Evolutionary conservation across 2,888 invertebrate genomes (phyloP).

Genomic region (Harpagoxenus sublaevis): DNA sequence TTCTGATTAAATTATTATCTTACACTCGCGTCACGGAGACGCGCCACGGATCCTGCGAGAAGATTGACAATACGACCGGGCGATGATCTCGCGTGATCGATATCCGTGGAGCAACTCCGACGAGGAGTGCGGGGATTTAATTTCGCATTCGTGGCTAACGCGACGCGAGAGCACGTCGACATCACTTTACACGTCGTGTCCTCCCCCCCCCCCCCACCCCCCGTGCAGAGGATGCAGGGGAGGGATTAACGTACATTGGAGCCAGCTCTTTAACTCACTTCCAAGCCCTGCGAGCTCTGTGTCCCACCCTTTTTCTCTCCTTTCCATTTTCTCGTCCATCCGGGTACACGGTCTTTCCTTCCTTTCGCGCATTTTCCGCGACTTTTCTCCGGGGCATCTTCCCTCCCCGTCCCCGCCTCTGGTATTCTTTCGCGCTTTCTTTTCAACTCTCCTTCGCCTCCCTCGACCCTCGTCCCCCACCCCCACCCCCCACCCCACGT

Average conservation of each 20-base stretch:
- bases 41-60: not conserved
- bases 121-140: not conserved
- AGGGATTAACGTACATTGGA: conserved; percentile 15
- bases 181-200: conserved; percentile 10
- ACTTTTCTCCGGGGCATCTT: not conserved
- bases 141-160: conserved; percentile 22
- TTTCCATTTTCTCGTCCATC: conserved; percentile 13
- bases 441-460: not conserved
- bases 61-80: not conserved
- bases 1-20: conserved; percentile 61
- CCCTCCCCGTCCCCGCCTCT: not conserved
- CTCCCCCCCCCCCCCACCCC: no score
- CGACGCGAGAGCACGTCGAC: conserved; percentile 4
- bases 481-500: not conserved
- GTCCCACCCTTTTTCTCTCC: not conserved
- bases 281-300: not conserved
- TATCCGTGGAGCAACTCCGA: not conserved
- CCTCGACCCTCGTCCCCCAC: not conserved
- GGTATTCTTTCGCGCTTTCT: not conserved
- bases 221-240: not conserved
- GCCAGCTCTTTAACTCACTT: conserved; percentile 35
- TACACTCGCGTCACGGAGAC: not conserved
- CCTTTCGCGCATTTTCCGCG: not conserved
- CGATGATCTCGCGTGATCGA: conserved; percentile 17
- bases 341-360: not conserved